Base-by-base conservation (phyloP, 2,113 vertebrate species). In the Megaceryle maxima region DNA sequence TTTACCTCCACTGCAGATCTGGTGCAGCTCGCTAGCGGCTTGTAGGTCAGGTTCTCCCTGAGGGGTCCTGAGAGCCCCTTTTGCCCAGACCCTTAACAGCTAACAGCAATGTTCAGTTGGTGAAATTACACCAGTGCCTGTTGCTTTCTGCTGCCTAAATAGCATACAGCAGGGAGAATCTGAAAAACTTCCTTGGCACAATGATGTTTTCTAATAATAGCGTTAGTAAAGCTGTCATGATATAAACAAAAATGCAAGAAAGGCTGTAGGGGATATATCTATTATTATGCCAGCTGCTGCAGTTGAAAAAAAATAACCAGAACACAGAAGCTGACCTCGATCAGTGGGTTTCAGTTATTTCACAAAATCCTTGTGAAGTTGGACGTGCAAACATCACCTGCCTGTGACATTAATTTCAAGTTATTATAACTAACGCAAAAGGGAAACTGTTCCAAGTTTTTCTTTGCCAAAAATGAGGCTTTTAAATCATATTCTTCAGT, bases 41-140 rank as follows among this genome's bases (percentile, higher is more conserved):
- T 20, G 53, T 11, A 35, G 18, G 16, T 35, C 28, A 24, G 26
- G 9, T 46, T 13, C 15, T 74, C 16, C 8, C 3, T 22, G 8
- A 6, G 2, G 10, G 5, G 44, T 1, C 8, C 35, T 6, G 10
- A 74, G 10, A 19, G 2, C 41, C 3, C 2, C 4, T 13, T 63
- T 72, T 70, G 43, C 25, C 41, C 70, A 41, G 44, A 33, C 8
- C 33, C 12, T 64, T 25, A 26, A 46, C 9, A 66, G 11, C 10
- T 62, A 37, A 35, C 83, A 85, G 11, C 0, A 0, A 17, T 35
- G 22, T 7, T 85, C 53, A 24, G 1, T 1, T 66, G 35, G 17
- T 63, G 25, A 86, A 13, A 21, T 53, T 48, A 13, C 24, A 14
- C 19, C 35, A 43, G 1, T 20, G 24, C 5, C 22, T 44, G 8